Base-by-base conservation (phyloP, 2,888 invertebrate species). In the Agonopterix alstromeriana region DNA sequence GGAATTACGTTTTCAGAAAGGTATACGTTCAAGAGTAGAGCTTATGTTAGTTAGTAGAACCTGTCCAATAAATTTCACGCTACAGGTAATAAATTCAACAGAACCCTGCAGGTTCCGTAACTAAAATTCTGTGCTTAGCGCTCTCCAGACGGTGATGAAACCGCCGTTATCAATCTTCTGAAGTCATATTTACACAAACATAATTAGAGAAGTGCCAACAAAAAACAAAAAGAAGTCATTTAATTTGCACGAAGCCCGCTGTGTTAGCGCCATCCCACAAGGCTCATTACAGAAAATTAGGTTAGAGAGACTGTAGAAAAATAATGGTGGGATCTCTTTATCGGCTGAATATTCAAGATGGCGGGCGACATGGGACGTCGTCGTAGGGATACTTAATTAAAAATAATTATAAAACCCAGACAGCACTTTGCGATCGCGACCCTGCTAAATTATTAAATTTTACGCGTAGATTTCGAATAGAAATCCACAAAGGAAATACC, bases 211-310 rank as follows among this genome's bases (percentile, higher is more conserved):
- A 55, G 55, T 53, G 52, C 54, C 27, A 27, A 27, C 43, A 40
- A 52, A 60, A 60, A 62, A 67, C 61, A 65, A 58, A 65, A 36
- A 66, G 66, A 61, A 57, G 57, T 58, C 63, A 67, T 70, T 68
- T 72, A 73, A 75, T 74, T 73, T 65, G 63, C 60, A 57, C 57
- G 58, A 63, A 65, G 61, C 58, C 59, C 60, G 63, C 65, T 57
- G 67, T 66, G 66, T 69, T 56, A 56, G 59, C 60, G 57, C 53
- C 58, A 60, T 70, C 74, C 72, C 74, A 58, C 64, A 67, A 63
- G 74, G 61, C 75, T 77, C 77, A 78, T 82, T 78, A 79, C 73
- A 58, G 65, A 66, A 77, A 78, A 82, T 83, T 80, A 79, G 76
- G 74, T 77, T 78, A 72, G 58, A 14, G 65, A 65, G 65, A 56